Conservation (phyloP, 2,888 invertebrate species). For the Apodemia hepburni region DNA sequence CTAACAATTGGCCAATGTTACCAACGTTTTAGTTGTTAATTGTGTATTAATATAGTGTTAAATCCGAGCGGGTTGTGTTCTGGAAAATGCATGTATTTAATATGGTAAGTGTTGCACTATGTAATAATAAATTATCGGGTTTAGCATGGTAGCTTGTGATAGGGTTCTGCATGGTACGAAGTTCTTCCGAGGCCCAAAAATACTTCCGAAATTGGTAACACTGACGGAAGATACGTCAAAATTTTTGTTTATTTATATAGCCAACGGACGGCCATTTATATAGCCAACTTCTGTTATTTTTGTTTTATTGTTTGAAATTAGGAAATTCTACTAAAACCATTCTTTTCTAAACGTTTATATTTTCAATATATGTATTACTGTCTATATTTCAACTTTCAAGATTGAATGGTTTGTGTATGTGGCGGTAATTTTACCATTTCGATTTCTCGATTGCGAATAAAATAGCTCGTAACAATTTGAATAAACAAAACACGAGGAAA, state of each 20-base stretch:
- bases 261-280: too few relatives aligned
- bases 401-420: too few relatives aligned
- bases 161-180: conserved; percentile 14
- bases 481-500: neutral
- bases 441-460: neutral
- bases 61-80: conserved; percentile 68
- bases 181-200: neutral
- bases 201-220: neutral
- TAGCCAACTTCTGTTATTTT: too few relatives aligned
- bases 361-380: too few relatives aligned
- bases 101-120: conserved; percentile 58
- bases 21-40: conserved; percentile 16
- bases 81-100: conserved; percentile 67
- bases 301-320: too few relatives aligned
- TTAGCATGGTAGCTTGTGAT: conserved; percentile 26
- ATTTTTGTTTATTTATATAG: too few relatives aligned
- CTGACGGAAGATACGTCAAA: neutral
- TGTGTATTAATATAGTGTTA: conserved; percentile 46
- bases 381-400: too few relatives aligned
- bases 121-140: conserved; percentile 33
- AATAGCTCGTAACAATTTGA: conserved; percentile 6
- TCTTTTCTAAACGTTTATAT: too few relatives aligned
- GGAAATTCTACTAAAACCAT: too few relatives aligned
- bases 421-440: neutral
- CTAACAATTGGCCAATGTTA: conserved; percentile 29